These are phyloP conservation scores for Chascanopsetta lugubris DNA, from an alignment of 2,113 vertebrate species.

Conservation along the genomic window DNA sequence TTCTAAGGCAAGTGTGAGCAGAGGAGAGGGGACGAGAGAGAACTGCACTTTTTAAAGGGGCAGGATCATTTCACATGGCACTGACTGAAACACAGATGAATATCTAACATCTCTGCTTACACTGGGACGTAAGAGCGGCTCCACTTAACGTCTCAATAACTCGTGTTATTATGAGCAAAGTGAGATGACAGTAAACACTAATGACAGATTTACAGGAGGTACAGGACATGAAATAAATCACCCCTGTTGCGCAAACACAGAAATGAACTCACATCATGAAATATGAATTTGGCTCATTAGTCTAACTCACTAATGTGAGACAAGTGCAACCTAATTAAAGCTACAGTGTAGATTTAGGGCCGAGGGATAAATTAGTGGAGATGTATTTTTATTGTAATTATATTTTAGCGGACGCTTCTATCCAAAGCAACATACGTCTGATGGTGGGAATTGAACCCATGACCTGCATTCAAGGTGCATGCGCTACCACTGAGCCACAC, in stretches of 20 bases:
- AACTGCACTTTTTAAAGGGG: slow-evolving; percentile 59
- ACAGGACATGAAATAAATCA: too few species aligned
- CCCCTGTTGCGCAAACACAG: too few species aligned
- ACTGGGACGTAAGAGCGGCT: slow-evolving; percentile 12
- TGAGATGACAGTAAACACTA: slow-evolving; percentile 18
- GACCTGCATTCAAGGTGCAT: too few species aligned
- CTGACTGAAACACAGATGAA: slow-evolving; percentile 24
- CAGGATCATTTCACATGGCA: slow-evolving; percentile 31
- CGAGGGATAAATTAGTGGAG: too few species aligned
- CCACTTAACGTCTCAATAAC: slow-evolving; percentile 39
- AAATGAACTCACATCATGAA: not conserved
- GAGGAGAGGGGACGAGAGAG: slow-evolving; percentile 27
- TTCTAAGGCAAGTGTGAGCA: slow-evolving; percentile 33
- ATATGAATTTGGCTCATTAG: slow-evolving; percentile 23
- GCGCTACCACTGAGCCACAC: too few species aligned
- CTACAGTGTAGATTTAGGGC: slow-evolving; percentile 4
- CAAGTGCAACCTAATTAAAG: slow-evolving; percentile 8
- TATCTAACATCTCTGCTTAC: slow-evolving; percentile 4
- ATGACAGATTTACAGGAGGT: slow-evolving; percentile 13
- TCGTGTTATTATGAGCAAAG: slow-evolving; percentile 2
- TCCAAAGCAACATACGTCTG: too few species aligned
- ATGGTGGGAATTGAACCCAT: too few species aligned
- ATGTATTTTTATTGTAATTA: too few species aligned
- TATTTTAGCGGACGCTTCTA: too few species aligned
- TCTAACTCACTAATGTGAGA: slow-evolving; percentile 4